Evolutionary conservation across 2,797 vertebrate genomes (phyloP).

Genomic region (Remorina albescens): DNA sequence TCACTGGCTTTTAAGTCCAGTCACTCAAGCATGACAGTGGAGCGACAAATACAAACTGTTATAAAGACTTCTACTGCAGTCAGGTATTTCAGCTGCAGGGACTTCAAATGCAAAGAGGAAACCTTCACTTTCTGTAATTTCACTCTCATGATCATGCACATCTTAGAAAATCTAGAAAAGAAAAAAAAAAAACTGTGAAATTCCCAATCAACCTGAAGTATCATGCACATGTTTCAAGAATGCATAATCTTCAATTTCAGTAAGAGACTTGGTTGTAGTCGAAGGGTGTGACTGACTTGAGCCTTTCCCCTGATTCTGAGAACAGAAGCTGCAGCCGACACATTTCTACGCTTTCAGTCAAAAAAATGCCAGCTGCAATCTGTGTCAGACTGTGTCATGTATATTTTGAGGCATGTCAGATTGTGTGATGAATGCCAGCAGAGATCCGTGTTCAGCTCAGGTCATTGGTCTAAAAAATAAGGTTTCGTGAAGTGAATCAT

Average conservation of each 20-base stretch:
- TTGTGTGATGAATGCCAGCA: neutral
- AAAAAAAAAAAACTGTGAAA: slow-evolving; percentile 1
- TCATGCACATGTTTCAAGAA: slow-evolving; percentile 10
- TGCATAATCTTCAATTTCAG: slow-evolving; percentile 13
- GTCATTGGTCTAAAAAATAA: neutral
- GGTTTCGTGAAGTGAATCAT: neutral
- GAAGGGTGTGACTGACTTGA: neutral
- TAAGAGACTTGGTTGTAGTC: neutral
- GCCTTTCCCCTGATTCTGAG: neutral
- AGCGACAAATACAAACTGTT: slow-evolving; percentile 16
- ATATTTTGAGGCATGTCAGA: neutral
- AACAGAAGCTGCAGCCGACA: neutral
- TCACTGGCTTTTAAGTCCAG: slow-evolving; percentile 19
- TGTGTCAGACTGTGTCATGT: neutral
- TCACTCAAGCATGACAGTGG: slow-evolving; percentile 13
- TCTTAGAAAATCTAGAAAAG: neutral
- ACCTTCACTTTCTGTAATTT: slow-evolving; percentile 10
- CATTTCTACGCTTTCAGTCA: neutral
- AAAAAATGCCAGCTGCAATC: slow-evolving; percentile 13
- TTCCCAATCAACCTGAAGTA: slow-evolving; percentile 14
- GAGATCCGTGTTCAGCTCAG: neutral
- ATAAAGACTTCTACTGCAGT: slow-evolving; percentile 22
- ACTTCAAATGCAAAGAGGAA: slow-evolving; percentile 11
- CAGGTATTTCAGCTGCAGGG: slow-evolving; percentile 13
- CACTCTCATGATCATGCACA: neutral